A percentile compares a stretch with the other conserved stretches of the same genome.
These are phyloP conservation scores for Lysandra coridon DNA, from an alignment of 2,888 invertebrate genomes.

Conservation along the genomic window DNA sequence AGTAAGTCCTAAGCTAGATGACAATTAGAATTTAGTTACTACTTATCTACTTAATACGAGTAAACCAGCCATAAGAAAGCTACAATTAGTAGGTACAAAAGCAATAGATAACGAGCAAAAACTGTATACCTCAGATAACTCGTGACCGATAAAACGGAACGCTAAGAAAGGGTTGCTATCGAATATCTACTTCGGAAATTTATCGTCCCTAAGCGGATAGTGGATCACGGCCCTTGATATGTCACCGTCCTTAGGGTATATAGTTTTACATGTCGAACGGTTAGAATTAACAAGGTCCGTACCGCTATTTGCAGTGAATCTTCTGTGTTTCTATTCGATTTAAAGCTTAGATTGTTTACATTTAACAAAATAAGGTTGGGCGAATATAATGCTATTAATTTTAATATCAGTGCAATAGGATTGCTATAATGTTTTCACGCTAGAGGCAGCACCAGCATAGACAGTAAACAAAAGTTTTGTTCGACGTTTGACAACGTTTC, in stretches of 20 bases:
- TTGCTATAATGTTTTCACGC: too few relatives aligned
- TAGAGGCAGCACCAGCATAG: too few relatives aligned
- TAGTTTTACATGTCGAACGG: slow-evolving; percentile 53
- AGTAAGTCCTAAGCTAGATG: too few relatives aligned
- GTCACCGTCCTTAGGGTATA: slow-evolving; percentile 66
- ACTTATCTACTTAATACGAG: too few relatives aligned
- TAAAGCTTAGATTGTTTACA: neutral
- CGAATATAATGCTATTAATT: neutral
- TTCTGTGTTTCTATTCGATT: neutral
- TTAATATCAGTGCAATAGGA: too few relatives aligned
- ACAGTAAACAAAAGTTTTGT: too few relatives aligned
- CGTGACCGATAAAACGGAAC: slow-evolving; percentile 55
- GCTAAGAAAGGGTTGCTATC: slow-evolving; percentile 60
- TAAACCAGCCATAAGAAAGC: neutral
- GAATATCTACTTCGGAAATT: slow-evolving; percentile 56
- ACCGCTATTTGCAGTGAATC: neutral
- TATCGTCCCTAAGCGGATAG: slow-evolving; percentile 63
- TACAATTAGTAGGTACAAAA: neutral
- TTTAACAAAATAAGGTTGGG: neutral
- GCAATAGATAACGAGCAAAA: neutral
- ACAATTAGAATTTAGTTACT: too few relatives aligned
- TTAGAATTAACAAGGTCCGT: neutral
- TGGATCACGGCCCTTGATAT: slow-evolving; percentile 61
- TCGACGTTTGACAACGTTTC: too few relatives aligned
- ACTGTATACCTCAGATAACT: slow-evolving; percentile 38